Percentiles rank a stretch among this genome's conserved stretches.
Conservation (phyloP, 1,140 invertebrate species). For the Ctenoplectra terminalis region DNA sequence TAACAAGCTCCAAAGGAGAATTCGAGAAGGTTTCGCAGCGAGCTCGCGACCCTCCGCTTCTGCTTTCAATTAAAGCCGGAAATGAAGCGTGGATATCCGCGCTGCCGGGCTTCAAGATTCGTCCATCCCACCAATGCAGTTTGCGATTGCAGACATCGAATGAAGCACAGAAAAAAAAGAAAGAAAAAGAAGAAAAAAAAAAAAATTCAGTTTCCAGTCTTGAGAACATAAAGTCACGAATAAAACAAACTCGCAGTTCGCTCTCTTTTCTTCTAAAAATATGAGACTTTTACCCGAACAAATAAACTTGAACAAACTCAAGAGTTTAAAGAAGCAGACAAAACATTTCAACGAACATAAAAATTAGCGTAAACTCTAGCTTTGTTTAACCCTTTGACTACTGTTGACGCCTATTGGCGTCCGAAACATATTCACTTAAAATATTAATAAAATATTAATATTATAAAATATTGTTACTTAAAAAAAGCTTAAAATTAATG, state of each 20-base stretch:
- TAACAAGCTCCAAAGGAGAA: neutral
- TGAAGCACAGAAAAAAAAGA: too few relatives aligned
- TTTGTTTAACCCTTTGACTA: too few relatives aligned
- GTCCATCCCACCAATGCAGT: too few relatives aligned
- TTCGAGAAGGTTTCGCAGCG: neutral
- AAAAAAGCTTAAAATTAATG: too few relatives aligned
- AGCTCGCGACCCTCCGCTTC: neutral
- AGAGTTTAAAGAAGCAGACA: neutral
- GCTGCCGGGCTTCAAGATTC: conserved; percentile 6
- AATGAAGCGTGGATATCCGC: conserved; percentile 53
- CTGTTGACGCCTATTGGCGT: too few relatives aligned
- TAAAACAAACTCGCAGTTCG: neutral
- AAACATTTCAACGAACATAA: too few relatives aligned
- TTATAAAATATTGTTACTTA: too few relatives aligned
- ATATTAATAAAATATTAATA: too few relatives aligned
- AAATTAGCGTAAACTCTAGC: too few relatives aligned
- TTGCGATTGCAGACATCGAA: too few relatives aligned
- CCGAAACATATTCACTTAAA: too few relatives aligned
- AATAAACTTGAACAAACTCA: too few relatives aligned
- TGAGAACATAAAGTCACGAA: neutral
- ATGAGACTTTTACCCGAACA: neutral
- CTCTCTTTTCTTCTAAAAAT: neutral
- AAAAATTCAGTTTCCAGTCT: neutral
- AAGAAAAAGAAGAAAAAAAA: neutral
- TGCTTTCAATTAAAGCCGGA: conserved; percentile 59